A percentile compares a stretch with the other conserved stretches of the same genome.
Evolutionary conservation across 2,888 invertebrate genomes (phyloP).

Genomic region (Shargacucullia verbasci): DNA sequence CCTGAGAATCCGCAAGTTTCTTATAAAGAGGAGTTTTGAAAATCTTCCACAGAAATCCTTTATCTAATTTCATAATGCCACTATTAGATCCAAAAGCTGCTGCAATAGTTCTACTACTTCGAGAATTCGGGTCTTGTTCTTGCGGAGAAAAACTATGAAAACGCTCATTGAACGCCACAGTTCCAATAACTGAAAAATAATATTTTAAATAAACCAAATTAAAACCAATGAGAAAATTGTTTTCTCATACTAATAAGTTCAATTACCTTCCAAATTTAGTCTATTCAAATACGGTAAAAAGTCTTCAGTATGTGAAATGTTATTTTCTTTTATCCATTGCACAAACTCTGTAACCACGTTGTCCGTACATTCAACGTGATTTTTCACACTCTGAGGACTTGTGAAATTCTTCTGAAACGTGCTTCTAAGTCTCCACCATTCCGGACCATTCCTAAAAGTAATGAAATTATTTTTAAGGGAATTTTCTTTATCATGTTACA

Average conservation of each 20-base stretch:
- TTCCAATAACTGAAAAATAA: conserved; percentile 91
- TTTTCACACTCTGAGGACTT: conserved; percentile 91
- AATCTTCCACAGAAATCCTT: conserved; percentile 92
- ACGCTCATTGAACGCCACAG: conserved; percentile 92
- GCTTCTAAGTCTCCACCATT: conserved; percentile 94
- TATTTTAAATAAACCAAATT: too few species aligned
- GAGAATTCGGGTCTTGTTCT: conserved; percentile 89
- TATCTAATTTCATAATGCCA: conserved; percentile 91
- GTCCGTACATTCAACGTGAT: conserved; percentile 91
- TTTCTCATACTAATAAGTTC: too few species aligned
- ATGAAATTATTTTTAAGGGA: neutral
- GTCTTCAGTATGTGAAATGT: conserved; percentile 82
- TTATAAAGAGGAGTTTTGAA: conserved; percentile 93
- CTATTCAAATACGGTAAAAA: conserved; percentile 92
- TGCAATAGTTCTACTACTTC: conserved; percentile 91
- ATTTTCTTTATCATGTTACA: too few species aligned
- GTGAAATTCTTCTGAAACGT: conserved; percentile 94
- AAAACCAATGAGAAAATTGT: too few species aligned
- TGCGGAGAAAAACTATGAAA: conserved; percentile 91
- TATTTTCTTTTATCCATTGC: conserved; percentile 71
- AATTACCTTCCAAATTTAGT: conserved; percentile 94
- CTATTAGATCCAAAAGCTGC: conserved; percentile 93
- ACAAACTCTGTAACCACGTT: conserved; percentile 91
- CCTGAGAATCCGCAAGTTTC: conserved; percentile 91
- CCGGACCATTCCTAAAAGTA: conserved; percentile 93